Base-by-base conservation (phyloP, 2,797 vertebrate genomes). In the Melanotaenia trifasciata region DNA sequence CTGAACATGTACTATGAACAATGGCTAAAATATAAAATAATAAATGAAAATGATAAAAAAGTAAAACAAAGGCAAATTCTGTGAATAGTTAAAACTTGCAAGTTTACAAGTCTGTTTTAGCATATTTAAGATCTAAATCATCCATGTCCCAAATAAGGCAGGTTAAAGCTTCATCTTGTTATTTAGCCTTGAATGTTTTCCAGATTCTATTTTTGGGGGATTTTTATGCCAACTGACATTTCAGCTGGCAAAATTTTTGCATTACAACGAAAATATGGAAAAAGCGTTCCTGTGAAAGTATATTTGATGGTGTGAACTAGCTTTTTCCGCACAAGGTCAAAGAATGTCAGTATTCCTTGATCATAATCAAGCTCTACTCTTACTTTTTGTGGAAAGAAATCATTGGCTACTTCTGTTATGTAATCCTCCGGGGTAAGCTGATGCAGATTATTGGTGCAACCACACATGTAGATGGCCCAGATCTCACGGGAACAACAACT, bases 381-480 rank as follows among this genome's bases (percentile, higher is more conserved):
- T 40, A 90, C 9, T 14, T 24, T 87, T 0, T 67, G 3, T 0
- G 64, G 76, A 14, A 38, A 2, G 1, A 0, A 11, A 30, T 47
- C 3, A 3, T 0, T 0, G 12, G 1, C 20, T 35, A 35, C 1
- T 0, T 5, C 0, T 59, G 24, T 10, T 0, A 0, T 0, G 0
- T 0, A 0, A 0, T 2, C 5, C 0, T 13, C 0, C 57, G 67
- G 60, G 50, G 0, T n/a, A 22, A 1, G 0, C 53, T 84, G 75
- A 67, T 0, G 0, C 0, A 84, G 3, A 0, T 0, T 0, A 0
- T 13, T 0, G 2, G 0, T 0, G 0, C 28, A 47, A 0, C 0
- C 0, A 9, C 1, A 30, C 0, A n/a, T 0, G 5, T 22, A 32
- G 0, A 89, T 80, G 56, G 59, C 35, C 59, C 76, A 85, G 5